A percentile compares a stretch with the other conserved stretches of the same genome.
Evolutionary conservation across 1,140 invertebrate genomes (phyloP).

Genomic region (Drosophila azteca): DNA sequence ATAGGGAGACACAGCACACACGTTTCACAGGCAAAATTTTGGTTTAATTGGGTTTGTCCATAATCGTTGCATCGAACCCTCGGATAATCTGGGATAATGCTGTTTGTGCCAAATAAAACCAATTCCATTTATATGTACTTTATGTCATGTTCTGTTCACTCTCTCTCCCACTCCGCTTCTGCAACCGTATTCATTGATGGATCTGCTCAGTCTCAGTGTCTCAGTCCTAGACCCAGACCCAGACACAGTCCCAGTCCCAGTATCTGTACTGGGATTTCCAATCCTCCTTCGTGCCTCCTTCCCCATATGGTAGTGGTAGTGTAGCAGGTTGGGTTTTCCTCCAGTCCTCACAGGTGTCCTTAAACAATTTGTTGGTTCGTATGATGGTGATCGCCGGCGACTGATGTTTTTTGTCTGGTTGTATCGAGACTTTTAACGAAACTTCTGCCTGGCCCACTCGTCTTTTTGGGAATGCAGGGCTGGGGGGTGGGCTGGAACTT

Average conservation of each 20-base stretch:
- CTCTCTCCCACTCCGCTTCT: slow-evolving; percentile 3
- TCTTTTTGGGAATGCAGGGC: neutral
- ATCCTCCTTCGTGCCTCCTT: neutral
- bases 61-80: slow-evolving; percentile 82
- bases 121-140: slow-evolving; percentile 74
- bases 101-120: slow-evolving; percentile 80
- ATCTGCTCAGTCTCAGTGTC: slow-evolving; percentile 11
- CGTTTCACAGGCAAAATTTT: slow-evolving; percentile 54
- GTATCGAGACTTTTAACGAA: too few species aligned
- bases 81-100: slow-evolving; percentile 81
- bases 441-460: slow-evolving; percentile 29
- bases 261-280: slow-evolving; percentile 24
- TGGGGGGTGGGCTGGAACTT: slow-evolving; percentile 26
- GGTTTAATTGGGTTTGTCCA: slow-evolving; percentile 82
- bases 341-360: too few species aligned
- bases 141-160: slow-evolving; percentile 50
- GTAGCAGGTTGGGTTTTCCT: slow-evolving; percentile 40
- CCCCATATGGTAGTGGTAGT: slow-evolving; percentile 17
- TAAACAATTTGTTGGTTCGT: too few species aligned
- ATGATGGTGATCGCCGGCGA: too few species aligned
- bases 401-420: too few species aligned
- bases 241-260: neutral
- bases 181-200: slow-evolving; percentile 54
- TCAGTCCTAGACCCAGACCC: neutral
- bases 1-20: neutral